These are phyloP conservation scores for Protosalanx chinensis DNA, from an alignment of 2,797 vertebrate species.

Conservation along the genomic window DNA sequence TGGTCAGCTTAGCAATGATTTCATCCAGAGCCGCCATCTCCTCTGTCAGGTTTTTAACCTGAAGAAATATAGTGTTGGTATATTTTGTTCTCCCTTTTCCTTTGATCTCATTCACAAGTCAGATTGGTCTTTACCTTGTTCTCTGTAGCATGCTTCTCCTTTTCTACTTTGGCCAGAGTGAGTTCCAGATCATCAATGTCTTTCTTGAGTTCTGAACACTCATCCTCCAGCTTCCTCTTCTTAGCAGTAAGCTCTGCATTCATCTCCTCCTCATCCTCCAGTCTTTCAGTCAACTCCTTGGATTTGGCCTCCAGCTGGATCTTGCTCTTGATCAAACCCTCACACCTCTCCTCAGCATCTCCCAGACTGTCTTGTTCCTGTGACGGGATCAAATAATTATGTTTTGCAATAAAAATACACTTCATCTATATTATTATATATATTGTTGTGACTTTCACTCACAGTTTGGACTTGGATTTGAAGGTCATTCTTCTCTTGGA, in stretches of 20 bases:
- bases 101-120: too few relatives aligned
- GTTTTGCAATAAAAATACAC: background rate
- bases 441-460: constrained; percentile 24
- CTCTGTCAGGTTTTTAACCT: constrained; percentile 78
- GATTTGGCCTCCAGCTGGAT: constrained; percentile 73
- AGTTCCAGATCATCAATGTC: constrained; percentile 76
- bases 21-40: constrained; percentile 76
- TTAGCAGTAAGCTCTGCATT: constrained; percentile 76
- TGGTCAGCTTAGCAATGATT: constrained; percentile 69
- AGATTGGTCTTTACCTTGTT: constrained; percentile 62
- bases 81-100: too few relatives aligned
- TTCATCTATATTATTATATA: too few relatives aligned
- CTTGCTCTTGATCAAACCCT: constrained; percentile 78
- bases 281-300: constrained; percentile 68
- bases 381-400: background rate
- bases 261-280: constrained; percentile 74
- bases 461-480: constrained; percentile 75
- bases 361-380: constrained; percentile 71
- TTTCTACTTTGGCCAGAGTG: constrained; percentile 74
- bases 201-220: constrained; percentile 77
- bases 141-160: constrained; percentile 75
- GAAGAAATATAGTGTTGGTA: background rate
- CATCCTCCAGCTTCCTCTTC: constrained; percentile 75
- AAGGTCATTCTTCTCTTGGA: constrained; percentile 89
- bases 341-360: constrained; percentile 76